These are phyloP conservation scores for Laterallus jamaicensis DNA, from an alignment of 2,113 vertebrate genomes.

Conservation along the genomic window DNA sequence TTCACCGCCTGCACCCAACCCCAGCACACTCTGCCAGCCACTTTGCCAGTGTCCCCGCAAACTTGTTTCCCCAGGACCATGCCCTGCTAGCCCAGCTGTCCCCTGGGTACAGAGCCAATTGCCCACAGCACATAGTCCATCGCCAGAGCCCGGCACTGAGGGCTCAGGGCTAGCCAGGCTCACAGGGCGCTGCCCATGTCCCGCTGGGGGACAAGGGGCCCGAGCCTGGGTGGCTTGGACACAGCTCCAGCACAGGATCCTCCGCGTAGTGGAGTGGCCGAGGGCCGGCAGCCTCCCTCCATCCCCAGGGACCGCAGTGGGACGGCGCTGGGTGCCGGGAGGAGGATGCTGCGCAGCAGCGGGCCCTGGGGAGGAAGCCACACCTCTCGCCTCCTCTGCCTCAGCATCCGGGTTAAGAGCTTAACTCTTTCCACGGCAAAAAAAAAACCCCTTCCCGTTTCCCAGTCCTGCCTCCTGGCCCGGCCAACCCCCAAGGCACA, in stretches of 20 bases:
- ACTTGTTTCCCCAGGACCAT: neutral
- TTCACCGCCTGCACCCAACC: neutral
- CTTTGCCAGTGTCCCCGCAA: neutral
- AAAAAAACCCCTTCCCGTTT: neutral
- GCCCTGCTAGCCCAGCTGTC: neutral
- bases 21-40: neutral
- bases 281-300: neutral
- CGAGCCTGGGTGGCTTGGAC: neutral
- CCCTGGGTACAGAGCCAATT: fast-evolving
- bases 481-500: neutral
- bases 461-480: neutral
- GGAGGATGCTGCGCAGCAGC: neutral
- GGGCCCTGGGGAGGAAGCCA: constrained; percentile 34
- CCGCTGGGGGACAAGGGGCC: neutral
- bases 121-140: neutral
- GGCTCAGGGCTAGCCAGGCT: neutral
- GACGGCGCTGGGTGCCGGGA: neutral
- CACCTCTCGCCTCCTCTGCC: constrained; percentile 43
- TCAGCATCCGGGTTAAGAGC: constrained; percentile 44
- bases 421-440: constrained; percentile 29
- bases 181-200: neutral
- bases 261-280: neutral
- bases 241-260: neutral
- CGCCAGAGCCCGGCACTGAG: neutral
- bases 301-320: neutral